Conservation (phyloP, 2,888 invertebrate genomes). For the Rhamnusium bicolor region DNA sequence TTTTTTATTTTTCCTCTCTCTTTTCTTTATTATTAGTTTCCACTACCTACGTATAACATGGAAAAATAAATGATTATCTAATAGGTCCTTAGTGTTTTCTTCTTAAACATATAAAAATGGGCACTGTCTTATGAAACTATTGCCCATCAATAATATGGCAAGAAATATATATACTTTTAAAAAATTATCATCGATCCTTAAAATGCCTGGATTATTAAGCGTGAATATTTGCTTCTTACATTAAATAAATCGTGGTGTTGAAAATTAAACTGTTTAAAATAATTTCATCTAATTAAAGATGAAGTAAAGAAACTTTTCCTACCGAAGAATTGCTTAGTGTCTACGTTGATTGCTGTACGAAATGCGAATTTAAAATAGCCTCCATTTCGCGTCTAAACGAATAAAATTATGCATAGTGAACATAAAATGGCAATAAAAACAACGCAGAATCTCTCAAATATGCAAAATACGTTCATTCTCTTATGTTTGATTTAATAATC, state of each 20-base stretch:
- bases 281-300: conserved; percentile 1
- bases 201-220: no score
- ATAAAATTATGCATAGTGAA: conserved; percentile 31
- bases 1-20: no score
- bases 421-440: conserved; percentile 26
- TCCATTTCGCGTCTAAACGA: neutral
- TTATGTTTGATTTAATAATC: conserved; percentile 21
- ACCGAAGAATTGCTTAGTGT: neutral
- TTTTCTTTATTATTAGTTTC: no score
- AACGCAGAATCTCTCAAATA: neutral
- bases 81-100: no score
- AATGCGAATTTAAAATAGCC: conserved; percentile 18
- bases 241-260: neutral
- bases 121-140: no score
- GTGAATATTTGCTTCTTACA: neutral
- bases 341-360: neutral
- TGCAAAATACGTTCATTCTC: conserved; percentile 26
- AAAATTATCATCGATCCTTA: no score
- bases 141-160: no score
- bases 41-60: no score
- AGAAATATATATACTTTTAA: no score
- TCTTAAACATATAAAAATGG: no score
- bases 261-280: neutral
- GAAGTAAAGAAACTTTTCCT: neutral
- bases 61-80: no score